Percentiles rank a stretch among this genome's conserved stretches.
Evolutionary conservation across 92 coral and sea anemone genomes (phyloP).

Genomic region (Plumapathes pennacea): DNA sequence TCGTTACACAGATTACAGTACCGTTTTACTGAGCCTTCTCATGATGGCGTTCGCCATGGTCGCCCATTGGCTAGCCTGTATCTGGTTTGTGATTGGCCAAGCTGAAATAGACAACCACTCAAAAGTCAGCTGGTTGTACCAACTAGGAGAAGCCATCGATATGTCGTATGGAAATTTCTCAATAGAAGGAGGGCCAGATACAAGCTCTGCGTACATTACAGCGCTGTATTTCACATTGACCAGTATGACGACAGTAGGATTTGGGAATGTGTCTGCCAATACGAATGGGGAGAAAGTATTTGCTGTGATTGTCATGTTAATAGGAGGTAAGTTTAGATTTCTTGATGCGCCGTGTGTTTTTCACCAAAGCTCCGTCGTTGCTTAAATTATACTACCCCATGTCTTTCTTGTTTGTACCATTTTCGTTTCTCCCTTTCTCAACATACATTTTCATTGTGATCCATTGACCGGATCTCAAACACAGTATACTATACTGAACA

Average conservation of each 20-base stretch:
- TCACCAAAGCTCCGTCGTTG: too few relatives aligned
- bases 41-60: conserved; percentile 89
- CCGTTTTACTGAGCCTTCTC: conserved; percentile 65
- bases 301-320: conserved; percentile 73
- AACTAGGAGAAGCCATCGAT: conserved; percentile 76
- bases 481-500: too few relatives aligned
- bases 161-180: conserved; percentile 65
- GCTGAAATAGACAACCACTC: conserved; percentile 58
- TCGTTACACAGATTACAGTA: conserved; percentile 85
- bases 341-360: too few relatives aligned
- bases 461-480: too few relatives aligned
- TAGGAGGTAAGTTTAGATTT: conserved; percentile 73
- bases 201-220: conserved; percentile 82
- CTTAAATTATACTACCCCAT: too few relatives aligned
- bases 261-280: conserved; percentile 88
- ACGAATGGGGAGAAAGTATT: conserved; percentile 82
- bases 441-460: too few relatives aligned
- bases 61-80: conserved; percentile 87
- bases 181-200: conserved; percentile 68
- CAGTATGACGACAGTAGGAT: conserved; percentile 94
- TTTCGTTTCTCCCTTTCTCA: too few relatives aligned
- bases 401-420: too few relatives aligned
- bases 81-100: conserved; percentile 85
- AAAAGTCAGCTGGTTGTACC: conserved; percentile 76
- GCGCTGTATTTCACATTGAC: conserved; percentile 83